Base-by-base conservation (phyloP, 2,113 vertebrate genomes). In the Limanda limanda region DNA sequence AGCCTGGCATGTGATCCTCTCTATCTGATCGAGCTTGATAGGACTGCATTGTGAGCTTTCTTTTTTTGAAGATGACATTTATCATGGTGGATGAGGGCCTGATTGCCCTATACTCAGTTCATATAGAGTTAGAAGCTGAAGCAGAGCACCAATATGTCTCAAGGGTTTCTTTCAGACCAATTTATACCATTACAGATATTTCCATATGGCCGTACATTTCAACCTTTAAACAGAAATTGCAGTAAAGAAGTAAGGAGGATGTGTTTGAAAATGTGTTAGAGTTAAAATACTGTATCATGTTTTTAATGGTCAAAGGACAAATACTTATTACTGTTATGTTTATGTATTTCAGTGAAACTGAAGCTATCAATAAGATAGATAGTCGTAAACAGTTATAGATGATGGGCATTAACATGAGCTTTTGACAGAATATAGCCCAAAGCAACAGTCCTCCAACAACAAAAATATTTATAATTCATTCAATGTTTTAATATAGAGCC, bases 401-500 rank as follows among this genome's bases (percentile, higher is more conserved):
- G 15, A 82, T 59, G 59, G 15, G 17, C 37, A 64, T 58, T 37
- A 42, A n/a, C 21, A 58, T 21, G 25, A 55, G 35, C 21, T 47
- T 45, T 72, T 73, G 77, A 5, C 25, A 55, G 73, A 59, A 63
- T 58, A 24, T 64, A 48, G 71, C 88, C 83, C 57, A 78, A 71
- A 81, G 84, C 82, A 59, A 59, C 14, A 62, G n/a, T 59, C 51
- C 31, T 27, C 55, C 60, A 56, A 64, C 66, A 65, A 74, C 31
- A 75, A 83, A 76, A 74, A 77, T n/a, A 17, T 12, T 15, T 1
- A 59, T 80, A 58, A 78, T 74, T 82, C 68, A 83, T 84, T 82
- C 60, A 72, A 80, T 69, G 67, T 73, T 73, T 71, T 10, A 51
- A 54, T 57, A 59, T 31, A 47, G 25, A 74, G 66, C 18, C 55